phyloP scores from a whole-genome alignment of 2,113 vertebrate genomes.

The Gorsachius goisagi region DNA sequence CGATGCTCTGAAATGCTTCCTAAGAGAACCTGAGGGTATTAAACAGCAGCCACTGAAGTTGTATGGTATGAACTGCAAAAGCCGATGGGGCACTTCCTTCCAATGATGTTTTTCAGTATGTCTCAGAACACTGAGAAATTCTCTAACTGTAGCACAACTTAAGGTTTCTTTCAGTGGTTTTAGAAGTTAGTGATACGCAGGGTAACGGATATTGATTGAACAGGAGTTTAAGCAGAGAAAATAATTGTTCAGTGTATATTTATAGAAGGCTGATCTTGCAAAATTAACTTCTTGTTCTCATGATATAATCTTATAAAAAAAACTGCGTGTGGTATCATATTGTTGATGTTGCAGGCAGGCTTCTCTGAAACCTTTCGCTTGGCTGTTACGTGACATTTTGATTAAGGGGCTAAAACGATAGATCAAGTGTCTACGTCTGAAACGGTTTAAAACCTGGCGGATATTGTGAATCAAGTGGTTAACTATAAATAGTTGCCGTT shows the following conservation, averaged over 20 bases:
- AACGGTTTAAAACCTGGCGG: conserved; percentile 7
- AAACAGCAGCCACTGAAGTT: not conserved
- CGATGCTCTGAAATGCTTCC: not conserved
- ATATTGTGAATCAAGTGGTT: conserved; percentile 23
- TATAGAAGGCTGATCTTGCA: not conserved
- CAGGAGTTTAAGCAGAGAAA: not conserved
- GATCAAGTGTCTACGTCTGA: not conserved
- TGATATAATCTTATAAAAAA: not conserved
- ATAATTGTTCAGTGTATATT: not conserved
- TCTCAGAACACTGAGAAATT: not conserved
- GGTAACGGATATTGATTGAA: not conserved
- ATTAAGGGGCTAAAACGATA: not conserved
- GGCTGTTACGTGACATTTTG: not conserved
- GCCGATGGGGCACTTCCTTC: not conserved
- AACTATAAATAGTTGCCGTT: conserved; percentile 53
- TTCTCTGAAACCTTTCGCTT: not conserved
- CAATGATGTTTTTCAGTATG: not conserved
- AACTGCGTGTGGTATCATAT: not conserved
- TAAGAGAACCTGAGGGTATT: not conserved
- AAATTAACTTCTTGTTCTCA: not conserved
- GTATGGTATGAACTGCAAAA: not conserved
- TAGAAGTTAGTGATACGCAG: not conserved
- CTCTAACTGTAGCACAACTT: not conserved
- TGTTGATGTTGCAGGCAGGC: not conserved
- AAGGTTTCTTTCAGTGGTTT: not conserved